Evolutionary conservation across 2,797 vertebrate species (phyloP).

Genomic region (Bradypodion pumilum): DNA sequence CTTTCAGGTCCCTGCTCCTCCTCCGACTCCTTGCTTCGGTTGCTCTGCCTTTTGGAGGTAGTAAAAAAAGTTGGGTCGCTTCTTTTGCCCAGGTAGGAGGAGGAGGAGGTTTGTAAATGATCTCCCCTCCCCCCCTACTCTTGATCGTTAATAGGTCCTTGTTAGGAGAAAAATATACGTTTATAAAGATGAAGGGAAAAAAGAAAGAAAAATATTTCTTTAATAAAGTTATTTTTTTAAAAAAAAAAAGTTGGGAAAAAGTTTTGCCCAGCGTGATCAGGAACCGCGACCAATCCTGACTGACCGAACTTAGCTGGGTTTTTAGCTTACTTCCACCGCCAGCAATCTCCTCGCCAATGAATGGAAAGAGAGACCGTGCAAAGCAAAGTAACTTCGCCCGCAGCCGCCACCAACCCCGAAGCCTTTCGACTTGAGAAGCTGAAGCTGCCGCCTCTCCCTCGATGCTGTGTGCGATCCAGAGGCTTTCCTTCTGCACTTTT

Average conservation of each 20-base stretch:
- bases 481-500: slow-evolving; percentile 82
- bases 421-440: not conserved
- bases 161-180: not conserved
- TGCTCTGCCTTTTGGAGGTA: not conserved
- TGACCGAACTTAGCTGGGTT: not conserved
- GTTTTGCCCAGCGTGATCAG: slow-evolving; percentile 45
- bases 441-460: slow-evolving; percentile 33
- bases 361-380: slow-evolving; percentile 35
- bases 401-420: not conserved
- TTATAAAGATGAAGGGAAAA: not conserved
- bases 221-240: no score
- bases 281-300: slow-evolving; percentile 50
- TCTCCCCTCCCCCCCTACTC: not conserved
- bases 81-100: not conserved
- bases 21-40: not conserved
- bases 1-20: not conserved
- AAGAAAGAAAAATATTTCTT: not conserved
- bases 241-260: slow-evolving; percentile 18
- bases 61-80: not conserved
- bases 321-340: not conserved
- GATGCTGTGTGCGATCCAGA: slow-evolving; percentile 63
- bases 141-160: slow-evolving; percentile 35
- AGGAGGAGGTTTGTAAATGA: not conserved
- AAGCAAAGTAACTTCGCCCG: slow-evolving; percentile 10
- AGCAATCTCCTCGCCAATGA: slow-evolving; percentile 47